These are phyloP conservation scores for Neodontobutis hainanensis DNA, from an alignment of 2,113 vertebrate species.

Conservation along the genomic window DNA sequence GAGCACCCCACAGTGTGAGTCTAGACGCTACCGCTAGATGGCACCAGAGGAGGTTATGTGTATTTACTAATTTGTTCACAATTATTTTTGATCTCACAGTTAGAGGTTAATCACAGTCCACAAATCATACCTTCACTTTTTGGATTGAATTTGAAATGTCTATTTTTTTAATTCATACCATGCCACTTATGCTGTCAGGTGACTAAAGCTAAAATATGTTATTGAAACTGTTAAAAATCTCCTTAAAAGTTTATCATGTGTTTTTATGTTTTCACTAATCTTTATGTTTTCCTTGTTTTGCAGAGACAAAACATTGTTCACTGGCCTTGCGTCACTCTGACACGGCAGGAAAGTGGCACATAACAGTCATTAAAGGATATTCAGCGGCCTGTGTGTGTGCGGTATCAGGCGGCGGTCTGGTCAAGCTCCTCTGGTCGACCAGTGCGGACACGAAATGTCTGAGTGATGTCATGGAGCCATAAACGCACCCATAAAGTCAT, in stretches of 20 bases:
- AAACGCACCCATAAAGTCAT: constrained; percentile 41
- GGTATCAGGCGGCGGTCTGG: constrained; percentile 5
- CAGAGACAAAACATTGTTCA: constrained; percentile 36
- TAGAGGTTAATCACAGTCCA: too few relatives aligned
- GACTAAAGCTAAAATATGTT: background rate
- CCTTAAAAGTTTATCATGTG: background rate
- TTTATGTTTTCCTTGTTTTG: constrained; percentile 53
- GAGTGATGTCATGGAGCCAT: constrained; percentile 35
- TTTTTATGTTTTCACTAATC: background rate
- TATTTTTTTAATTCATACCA: too few relatives aligned
- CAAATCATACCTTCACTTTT: too few relatives aligned
- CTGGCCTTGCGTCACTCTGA: constrained; percentile 58
- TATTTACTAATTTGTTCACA: too few relatives aligned
- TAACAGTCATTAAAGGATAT: constrained; percentile 73
- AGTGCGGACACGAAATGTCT: constrained; percentile 37
- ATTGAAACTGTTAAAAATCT: background rate
- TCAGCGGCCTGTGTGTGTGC: constrained; percentile 26
- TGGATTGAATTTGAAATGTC: too few relatives aligned
- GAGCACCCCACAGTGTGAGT: background rate
- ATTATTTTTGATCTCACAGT: too few relatives aligned
- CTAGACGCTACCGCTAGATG: background rate
- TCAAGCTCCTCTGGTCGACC: constrained; percentile 27
- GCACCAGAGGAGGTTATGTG: background rate
- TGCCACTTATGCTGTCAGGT: background rate
- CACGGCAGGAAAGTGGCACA: constrained; percentile 55